Evolutionary conservation across 2,797 vertebrate genomes (phyloP).

Genomic region (Bradypodion ventrale): DNA sequence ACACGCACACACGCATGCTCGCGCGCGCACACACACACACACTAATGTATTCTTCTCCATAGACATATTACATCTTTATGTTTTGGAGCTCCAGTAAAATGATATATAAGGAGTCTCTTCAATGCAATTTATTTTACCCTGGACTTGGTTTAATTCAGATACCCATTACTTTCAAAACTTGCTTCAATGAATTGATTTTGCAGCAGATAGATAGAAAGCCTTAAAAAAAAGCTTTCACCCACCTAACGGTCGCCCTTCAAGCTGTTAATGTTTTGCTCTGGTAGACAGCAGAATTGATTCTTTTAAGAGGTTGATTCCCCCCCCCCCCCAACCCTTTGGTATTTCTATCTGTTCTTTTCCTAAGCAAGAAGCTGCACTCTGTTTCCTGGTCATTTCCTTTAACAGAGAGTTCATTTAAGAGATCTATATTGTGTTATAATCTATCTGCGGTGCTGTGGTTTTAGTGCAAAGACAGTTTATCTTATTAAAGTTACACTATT

Average conservation of each 20-base stretch:
- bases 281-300: conserved; percentile 73
- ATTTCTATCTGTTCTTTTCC: conserved; percentile 61
- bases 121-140: conserved; percentile 34
- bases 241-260: conserved; percentile 32
- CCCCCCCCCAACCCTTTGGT: conserved; percentile 43
- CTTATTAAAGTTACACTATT: conserved; percentile 68
- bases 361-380: conserved; percentile 55
- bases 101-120: conserved; percentile 24
- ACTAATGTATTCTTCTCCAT: background rate
- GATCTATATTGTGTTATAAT: conserved; percentile 55
- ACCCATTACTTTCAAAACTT: conserved; percentile 25
- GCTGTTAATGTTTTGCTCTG: conserved; percentile 64
- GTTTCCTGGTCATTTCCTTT: conserved; percentile 69
- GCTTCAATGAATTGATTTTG: conserved; percentile 31
- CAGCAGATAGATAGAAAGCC: background rate
- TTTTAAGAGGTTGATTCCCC: conserved; percentile 68
- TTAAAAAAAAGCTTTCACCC: conserved; percentile 50
- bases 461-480: conserved; percentile 66
- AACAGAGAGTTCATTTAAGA: conserved; percentile 60
- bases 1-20: background rate
- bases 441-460: conserved; percentile 54
- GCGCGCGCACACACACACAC: background rate
- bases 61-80: conserved; percentile 38
- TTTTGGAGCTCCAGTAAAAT: conserved; percentile 35
- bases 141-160: conserved; percentile 38